Percentiles rank a stretch among this genome's conserved stretches.
Evolutionary conservation across 23 tunicate species (phyloP).

Genomic region (Trididemnum miniatum): DNA sequence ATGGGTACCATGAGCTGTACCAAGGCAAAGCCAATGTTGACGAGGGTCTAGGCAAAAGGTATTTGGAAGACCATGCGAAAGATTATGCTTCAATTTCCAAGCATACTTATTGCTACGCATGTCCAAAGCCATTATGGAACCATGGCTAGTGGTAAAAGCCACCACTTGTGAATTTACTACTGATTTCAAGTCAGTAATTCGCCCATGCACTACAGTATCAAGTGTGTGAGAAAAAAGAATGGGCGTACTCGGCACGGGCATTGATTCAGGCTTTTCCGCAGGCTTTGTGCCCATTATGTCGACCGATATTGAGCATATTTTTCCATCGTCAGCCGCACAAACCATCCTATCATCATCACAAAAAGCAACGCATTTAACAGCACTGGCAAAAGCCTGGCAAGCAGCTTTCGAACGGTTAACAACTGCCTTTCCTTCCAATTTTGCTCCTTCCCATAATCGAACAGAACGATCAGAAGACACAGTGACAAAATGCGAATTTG

Average conservation of each 20-base stretch:
- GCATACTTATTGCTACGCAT: conserved; percentile 39
- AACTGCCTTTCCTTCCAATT: conserved; percentile 68
- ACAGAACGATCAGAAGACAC: conserved; percentile 78
- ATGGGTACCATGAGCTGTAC: conserved; percentile 67
- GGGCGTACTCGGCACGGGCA: conserved; percentile 13
- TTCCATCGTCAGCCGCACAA: conserved; percentile 72
- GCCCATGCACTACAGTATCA: conserved; percentile 30
- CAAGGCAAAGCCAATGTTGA: conserved; percentile 92
- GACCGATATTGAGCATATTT: conserved; percentile 42
- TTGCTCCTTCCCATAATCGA: conserved; percentile 69
- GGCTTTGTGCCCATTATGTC: conserved; percentile 49
- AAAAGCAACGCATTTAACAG: conserved; percentile 63
- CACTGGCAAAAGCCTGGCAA: conserved; percentile 40
- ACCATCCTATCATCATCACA: conserved; percentile 57
- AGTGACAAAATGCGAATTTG: conserved; percentile 73
- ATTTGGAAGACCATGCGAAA: conserved; percentile 62
- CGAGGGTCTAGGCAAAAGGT: conserved; percentile 74
- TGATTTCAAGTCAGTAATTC: conserved; percentile 62
- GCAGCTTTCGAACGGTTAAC: conserved; percentile 79
- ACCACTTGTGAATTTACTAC: conserved; percentile 49
- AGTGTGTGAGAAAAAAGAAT: conserved; percentile 27
- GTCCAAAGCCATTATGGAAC: conserved; percentile 68
- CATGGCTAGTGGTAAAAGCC: conserved; percentile 60
- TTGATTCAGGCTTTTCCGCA: conserved; percentile 51
- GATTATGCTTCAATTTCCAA: conserved; percentile 68